Conservation (phyloP, 1,140 invertebrate species). For the Calephelis virginiensis region DNA sequence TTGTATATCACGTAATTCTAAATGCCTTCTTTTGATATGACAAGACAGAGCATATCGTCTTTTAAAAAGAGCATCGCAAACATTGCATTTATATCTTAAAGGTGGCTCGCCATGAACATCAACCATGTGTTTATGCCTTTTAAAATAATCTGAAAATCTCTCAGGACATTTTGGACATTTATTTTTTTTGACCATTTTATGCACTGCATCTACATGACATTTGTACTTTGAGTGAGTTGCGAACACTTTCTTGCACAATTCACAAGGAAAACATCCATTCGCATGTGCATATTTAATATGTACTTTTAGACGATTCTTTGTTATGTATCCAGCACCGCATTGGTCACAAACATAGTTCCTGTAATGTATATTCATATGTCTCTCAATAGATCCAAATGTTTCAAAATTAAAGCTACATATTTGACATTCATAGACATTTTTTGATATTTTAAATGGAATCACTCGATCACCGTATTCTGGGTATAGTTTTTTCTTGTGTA, state of each 20-base stretch:
- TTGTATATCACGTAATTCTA: slow-evolving; percentile 43
- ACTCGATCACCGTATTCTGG: slow-evolving; percentile 40
- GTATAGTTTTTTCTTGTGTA: slow-evolving; percentile 42
- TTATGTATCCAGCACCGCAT: slow-evolving; percentile 49
- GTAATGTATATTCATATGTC: slow-evolving; percentile 59
- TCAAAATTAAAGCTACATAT: slow-evolving; percentile 43
- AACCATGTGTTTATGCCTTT: slow-evolving; percentile 47
- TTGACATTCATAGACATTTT: slow-evolving; percentile 42
- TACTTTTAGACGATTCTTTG: slow-evolving; percentile 41
- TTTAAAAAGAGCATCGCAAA: slow-evolving; percentile 42
- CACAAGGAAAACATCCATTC: slow-evolving; percentile 34
- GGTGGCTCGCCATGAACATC: slow-evolving; percentile 43
- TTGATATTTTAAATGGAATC: slow-evolving; percentile 41
- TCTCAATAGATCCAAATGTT: slow-evolving; percentile 45
- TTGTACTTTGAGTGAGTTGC: slow-evolving; percentile 41
- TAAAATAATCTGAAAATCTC: slow-evolving; percentile 49
- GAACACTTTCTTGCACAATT: slow-evolving; percentile 43
- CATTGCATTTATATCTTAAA: slow-evolving; percentile 45
- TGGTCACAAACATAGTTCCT: slow-evolving; percentile 52
- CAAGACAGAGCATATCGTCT: slow-evolving; percentile 34
- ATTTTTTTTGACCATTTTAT: slow-evolving; percentile 39
- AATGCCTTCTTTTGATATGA: slow-evolving; percentile 45
- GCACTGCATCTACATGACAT: slow-evolving; percentile 42
- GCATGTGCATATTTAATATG: slow-evolving; percentile 40
- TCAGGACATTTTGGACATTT: slow-evolving; percentile 50